phyloP scores from a whole-genome alignment of 1,140 invertebrate species.

The Trichonephila clavata region DNA sequence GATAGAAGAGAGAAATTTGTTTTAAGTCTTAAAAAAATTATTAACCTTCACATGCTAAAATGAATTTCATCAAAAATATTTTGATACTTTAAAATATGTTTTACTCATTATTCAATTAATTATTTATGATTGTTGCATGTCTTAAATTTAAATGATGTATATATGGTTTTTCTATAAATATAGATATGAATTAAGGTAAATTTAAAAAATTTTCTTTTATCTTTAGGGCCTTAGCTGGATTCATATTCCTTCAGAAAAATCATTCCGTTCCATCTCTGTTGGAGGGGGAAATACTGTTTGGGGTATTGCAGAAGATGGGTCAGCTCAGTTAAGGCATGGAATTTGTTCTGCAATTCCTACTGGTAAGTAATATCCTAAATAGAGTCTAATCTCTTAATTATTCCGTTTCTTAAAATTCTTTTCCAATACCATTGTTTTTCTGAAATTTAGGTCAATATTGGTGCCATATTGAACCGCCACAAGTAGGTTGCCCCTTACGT shows the following conservation, averaged over 20 bases:
- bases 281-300: constrained; percentile 88
- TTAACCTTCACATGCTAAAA: no score
- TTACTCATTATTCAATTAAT: no score
- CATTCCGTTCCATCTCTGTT: constrained; percentile 87
- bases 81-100: no score
- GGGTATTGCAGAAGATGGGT: constrained; percentile 92
- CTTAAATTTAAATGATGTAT: no score
- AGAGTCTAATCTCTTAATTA: neutral
- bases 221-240: constrained; percentile 88
- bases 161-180: no score
- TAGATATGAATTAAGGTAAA: no score
- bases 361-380: constrained; percentile 81
- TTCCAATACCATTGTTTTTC: neutral
- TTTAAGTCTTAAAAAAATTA: no score
- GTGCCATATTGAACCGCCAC: constrained; percentile 85
- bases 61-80: no score
- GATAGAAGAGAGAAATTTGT: no score
- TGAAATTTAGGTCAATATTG: constrained; percentile 84
- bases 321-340: constrained; percentile 84
- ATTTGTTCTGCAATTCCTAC: constrained; percentile 83
- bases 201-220: neutral
- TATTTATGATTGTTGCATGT: no score
- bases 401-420: neutral
- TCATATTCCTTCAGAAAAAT: constrained; percentile 89
- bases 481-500: constrained; percentile 86